Evolutionary conservation across 1,140 invertebrate genomes (phyloP).

Genomic region (Sycophila sp.): DNA sequence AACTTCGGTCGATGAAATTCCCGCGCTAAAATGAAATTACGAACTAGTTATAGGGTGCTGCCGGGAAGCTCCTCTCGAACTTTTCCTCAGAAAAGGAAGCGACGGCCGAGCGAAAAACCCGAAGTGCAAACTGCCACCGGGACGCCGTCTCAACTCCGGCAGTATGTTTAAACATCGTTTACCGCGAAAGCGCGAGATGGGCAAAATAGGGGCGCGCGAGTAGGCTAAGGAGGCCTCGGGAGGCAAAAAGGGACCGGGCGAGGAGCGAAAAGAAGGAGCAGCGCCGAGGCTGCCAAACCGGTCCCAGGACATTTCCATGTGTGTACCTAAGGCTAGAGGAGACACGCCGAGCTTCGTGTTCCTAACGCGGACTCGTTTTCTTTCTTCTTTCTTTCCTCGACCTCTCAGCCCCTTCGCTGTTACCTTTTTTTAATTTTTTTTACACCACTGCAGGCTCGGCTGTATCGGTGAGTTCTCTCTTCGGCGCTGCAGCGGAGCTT

Average conservation of each 20-base stretch:
- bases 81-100: background rate
- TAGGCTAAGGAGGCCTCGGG: constrained; percentile 6
- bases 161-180: constrained; percentile 34
- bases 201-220: background rate
- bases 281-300: background rate
- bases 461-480: background rate
- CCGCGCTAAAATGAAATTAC: background rate
- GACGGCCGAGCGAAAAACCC: background rate
- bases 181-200: constrained; percentile 9
- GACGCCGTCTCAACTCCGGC: background rate
- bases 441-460: too few relatives aligned
- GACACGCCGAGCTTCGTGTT: background rate
- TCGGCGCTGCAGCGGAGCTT: constrained; percentile 2
- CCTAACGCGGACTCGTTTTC: constrained; percentile 25
- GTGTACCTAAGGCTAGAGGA: constrained; percentile 1
- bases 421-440: background rate
- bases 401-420: background rate
- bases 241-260: background rate
- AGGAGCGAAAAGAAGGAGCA: background rate
- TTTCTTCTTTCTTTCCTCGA: background rate
- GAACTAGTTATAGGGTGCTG: too few relatives aligned
- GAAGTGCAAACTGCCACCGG: background rate
- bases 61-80: too few relatives aligned
- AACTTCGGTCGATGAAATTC: background rate
- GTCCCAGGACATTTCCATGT: constrained; percentile 37